Evolutionary conservation across 2,113 vertebrate genomes (phyloP), one percentile per base, ranked within the genome.

Genomic region (Tupaia tana): DNA sequence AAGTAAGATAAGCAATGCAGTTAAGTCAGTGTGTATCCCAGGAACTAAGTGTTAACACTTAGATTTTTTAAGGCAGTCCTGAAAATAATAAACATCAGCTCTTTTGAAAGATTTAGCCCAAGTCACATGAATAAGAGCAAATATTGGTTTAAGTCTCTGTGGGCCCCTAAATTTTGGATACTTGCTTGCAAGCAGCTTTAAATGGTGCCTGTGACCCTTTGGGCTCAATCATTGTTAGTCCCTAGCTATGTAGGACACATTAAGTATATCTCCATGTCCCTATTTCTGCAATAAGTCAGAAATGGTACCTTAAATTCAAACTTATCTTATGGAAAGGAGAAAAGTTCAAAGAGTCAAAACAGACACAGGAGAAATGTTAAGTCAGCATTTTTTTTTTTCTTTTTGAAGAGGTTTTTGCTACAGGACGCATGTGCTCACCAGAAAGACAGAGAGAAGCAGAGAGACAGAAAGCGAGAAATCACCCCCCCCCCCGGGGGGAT

Each of bases 1-100:
- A 81, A 95, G 95, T 93, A 90, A 80, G 75, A 94, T 75, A 83
- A 90, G 88, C 85, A 70, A 27, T 58, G 66, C 86, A 95, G 89
- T 27, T 56, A 27, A 29, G 7, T 70, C 56, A 14, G 24, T 19
- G 11, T 2, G 0, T 11, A 15, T 34, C 27, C 54, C 31, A 81
- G 34, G 84, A 85, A 56, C 78, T 75, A 58, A 59, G 58, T 16
- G 73, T 12, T 34, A 31, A 66, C 1, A 18, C 34, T 75, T 27
- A 84, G 29, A 34, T 75, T 66, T 7, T 81, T 89, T 79, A 85
- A 82, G 82, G 63, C 52, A 56, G 13, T 66, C 22, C 4, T 61
- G 71, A 90, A 87, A 80, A 73, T 73, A 63, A 86, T 54, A 43
- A 59, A 43, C 34, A 1, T 34, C 63, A 25, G 27, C 59, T 87